phyloP scores from a whole-genome alignment of 2,113 vertebrate species.

The Podarcis raffonei region DNA sequence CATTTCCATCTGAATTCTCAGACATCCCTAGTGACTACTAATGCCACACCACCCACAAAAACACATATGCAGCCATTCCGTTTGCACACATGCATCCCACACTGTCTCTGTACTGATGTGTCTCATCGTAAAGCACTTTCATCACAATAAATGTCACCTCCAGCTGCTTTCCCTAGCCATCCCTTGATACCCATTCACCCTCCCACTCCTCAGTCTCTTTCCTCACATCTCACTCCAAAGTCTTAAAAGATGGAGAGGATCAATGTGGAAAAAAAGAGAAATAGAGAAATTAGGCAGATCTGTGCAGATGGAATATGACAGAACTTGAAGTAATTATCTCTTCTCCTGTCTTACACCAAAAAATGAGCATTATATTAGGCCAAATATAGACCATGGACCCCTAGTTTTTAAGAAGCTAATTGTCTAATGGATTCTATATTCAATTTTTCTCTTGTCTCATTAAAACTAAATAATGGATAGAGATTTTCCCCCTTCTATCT shows the following conservation, averaged over 20 bases:
- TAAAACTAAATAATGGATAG: conserved; percentile 12
- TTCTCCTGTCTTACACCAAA: conserved; percentile 21
- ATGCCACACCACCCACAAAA: not conserved
- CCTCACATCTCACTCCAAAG: not conserved
- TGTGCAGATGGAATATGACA: conserved; percentile 18
- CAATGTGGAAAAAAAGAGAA: conserved; percentile 2
- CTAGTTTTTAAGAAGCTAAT: not conserved
- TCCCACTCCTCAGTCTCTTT: not conserved
- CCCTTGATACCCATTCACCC: not conserved
- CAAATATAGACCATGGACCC: not conserved
- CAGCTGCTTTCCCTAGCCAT: not conserved
- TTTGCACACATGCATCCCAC: not conserved
- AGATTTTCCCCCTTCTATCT: not conserved
- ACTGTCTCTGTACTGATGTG: not conserved
- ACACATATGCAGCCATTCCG: not conserved
- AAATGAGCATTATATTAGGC: not conserved
- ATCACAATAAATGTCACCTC: not conserved
- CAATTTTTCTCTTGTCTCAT: conserved; percentile 10
- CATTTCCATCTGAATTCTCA: too few species aligned
- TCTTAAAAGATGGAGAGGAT: conserved; percentile 16
- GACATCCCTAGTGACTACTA: too few species aligned
- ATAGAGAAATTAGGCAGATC: conserved; percentile 19
- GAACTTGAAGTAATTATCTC: conserved; percentile 15
- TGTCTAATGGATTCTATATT: conserved; percentile 32
- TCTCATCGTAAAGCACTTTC: not conserved